Evolutionary conservation across 2,113 vertebrate species (phyloP).

Genomic region (Glareola pratincola): DNA sequence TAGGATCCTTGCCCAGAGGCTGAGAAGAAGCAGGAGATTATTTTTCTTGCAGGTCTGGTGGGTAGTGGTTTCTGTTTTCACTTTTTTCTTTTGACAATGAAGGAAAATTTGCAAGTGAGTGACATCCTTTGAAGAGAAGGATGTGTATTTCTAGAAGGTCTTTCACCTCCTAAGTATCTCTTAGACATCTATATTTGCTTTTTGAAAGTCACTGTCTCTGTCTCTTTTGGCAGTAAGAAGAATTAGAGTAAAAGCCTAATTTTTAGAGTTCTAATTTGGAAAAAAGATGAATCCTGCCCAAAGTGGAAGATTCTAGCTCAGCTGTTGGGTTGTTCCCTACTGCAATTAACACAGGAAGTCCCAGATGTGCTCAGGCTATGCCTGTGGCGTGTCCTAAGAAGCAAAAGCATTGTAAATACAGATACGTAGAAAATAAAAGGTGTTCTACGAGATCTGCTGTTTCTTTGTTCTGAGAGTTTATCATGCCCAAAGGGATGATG

Average conservation of each 20-base stretch:
- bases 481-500: background rate
- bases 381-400: background rate
- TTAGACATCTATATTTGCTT: background rate
- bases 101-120: background rate
- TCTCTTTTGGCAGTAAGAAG: background rate
- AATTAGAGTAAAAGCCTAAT: background rate
- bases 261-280: background rate
- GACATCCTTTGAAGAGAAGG: background rate
- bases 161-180: background rate
- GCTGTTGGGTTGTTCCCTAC: background rate
- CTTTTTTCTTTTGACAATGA: background rate
- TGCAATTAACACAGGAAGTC: background rate
- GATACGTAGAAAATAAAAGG: background rate
- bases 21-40: background rate
- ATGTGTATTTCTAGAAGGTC: background rate
- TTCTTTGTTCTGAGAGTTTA: background rate
- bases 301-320: background rate
- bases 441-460: background rate
- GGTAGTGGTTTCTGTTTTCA: background rate
- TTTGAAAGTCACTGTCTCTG: background rate
- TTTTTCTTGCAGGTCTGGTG: background rate
- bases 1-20: background rate
- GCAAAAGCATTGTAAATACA: background rate
- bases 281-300: background rate
- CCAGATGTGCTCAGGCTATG: background rate